phyloP scores from a whole-genome alignment of 2,888 invertebrate genomes.

The Podabrus alpinus region DNA sequence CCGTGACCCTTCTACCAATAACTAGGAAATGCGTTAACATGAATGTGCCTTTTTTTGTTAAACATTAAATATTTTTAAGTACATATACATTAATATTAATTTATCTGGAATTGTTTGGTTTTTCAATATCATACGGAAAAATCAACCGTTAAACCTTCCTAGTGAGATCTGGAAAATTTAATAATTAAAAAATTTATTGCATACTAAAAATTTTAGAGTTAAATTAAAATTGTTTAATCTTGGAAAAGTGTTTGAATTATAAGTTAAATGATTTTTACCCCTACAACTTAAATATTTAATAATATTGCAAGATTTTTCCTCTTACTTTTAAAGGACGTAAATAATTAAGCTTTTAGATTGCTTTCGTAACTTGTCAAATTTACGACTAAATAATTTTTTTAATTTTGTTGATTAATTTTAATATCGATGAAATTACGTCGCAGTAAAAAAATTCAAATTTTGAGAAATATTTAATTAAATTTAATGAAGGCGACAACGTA shows the following conservation, averaged over 20 bases:
- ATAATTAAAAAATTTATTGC: background rate
- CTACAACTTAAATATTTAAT: background rate
- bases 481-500: background rate
- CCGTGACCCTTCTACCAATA: slow-evolving; percentile 43
- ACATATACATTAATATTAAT: background rate
- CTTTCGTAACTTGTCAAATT: background rate
- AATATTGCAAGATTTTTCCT: background rate
- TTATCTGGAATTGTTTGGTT: background rate
- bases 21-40: slow-evolving; percentile 53
- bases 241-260: background rate
- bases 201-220: background rate
- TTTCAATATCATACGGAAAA: background rate
- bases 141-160: no score
- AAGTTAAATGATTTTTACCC: background rate
- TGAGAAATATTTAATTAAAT: background rate
- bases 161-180: background rate
- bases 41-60: slow-evolving; percentile 33
- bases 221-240: background rate
- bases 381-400: background rate
- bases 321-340: background rate
- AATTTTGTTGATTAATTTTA: background rate
- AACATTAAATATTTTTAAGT: slow-evolving; percentile 1
- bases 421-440: background rate
- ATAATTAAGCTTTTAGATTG: background rate
- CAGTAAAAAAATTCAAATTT: background rate